Conservation (phyloP, 2,797 vertebrate genomes). For the Octomys mimax region DNA sequence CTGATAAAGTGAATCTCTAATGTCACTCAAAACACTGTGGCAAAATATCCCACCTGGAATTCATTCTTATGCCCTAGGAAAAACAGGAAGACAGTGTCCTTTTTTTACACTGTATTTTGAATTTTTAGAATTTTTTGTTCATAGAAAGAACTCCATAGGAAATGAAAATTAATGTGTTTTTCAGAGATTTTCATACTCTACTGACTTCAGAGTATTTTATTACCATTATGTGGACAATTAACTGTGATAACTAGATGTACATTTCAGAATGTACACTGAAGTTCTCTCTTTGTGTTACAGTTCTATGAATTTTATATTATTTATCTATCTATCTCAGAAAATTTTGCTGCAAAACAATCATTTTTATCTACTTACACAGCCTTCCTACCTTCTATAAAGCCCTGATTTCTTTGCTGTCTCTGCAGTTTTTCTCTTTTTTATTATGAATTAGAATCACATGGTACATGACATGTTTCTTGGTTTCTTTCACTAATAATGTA, state of each 20-base stretch:
- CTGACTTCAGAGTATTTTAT: constrained; percentile 32
- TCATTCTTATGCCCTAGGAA: neutral
- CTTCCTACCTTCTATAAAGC: neutral
- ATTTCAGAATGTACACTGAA: neutral
- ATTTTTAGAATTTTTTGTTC: neutral
- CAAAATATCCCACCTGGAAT: neutral
- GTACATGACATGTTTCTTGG: neutral
- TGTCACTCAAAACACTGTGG: neutral
- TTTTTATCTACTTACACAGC: neutral
- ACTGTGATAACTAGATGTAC: neutral
- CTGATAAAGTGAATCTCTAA: constrained; percentile 29
- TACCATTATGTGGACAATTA: neutral
- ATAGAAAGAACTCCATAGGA: constrained; percentile 46
- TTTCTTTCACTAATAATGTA: neutral
- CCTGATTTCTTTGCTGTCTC: neutral
- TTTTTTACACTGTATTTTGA: constrained; percentile 6
- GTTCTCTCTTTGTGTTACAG: neutral
- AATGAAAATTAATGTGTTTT: constrained; percentile 38
- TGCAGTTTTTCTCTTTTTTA: neutral
- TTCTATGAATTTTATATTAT: neutral
- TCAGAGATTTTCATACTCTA: constrained; percentile 48
- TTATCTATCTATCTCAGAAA: neutral
- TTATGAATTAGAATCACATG: neutral
- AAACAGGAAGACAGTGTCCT: neutral
- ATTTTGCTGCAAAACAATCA: neutral